A percentile compares a stretch with the other conserved stretches of the same genome.
These are phyloP conservation scores for Orthochromis indermauri DNA, from an alignment of 2,113 vertebrate genomes.

Conservation along the genomic window DNA sequence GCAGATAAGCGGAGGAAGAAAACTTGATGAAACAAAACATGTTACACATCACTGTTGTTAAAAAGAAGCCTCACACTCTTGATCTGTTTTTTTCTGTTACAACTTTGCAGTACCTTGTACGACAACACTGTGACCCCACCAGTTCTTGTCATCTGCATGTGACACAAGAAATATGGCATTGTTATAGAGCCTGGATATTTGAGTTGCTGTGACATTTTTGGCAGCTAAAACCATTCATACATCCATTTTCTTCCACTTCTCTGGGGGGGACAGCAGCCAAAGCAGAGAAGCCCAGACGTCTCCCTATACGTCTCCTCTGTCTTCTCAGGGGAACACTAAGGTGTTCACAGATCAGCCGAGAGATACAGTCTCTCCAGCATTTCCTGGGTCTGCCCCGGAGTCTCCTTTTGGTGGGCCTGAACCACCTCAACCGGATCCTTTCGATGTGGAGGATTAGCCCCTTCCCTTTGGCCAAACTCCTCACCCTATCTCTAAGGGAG, in stretches of 20 bases:
- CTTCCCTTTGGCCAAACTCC: neutral
- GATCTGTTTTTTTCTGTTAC: neutral
- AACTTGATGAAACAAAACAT: neutral
- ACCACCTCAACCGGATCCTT: neutral
- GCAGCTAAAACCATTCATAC: neutral
- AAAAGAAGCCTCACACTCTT: neutral
- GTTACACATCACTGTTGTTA: neutral
- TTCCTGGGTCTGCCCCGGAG: neutral
- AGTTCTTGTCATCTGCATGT: neutral
- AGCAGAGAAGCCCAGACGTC: neutral
- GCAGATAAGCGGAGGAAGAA: neutral
- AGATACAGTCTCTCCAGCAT: neutral
- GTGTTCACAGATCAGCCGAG: neutral
- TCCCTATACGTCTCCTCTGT: neutral
- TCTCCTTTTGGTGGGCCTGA: fast-evolving
- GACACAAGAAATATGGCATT: neutral
- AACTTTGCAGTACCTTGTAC: neutral
- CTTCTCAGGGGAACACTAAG: neutral
- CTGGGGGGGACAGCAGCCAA: neutral
- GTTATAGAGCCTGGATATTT: neutral
- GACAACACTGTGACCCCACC: neutral
- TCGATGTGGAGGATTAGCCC: neutral
- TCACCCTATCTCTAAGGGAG: neutral
- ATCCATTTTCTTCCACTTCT: neutral
- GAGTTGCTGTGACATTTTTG: neutral